Evolutionary conservation across 2,113 vertebrate species (phyloP), one percentile per base, ranked within the genome.

Genomic region (Lethenteron camtschaticum): DNA sequence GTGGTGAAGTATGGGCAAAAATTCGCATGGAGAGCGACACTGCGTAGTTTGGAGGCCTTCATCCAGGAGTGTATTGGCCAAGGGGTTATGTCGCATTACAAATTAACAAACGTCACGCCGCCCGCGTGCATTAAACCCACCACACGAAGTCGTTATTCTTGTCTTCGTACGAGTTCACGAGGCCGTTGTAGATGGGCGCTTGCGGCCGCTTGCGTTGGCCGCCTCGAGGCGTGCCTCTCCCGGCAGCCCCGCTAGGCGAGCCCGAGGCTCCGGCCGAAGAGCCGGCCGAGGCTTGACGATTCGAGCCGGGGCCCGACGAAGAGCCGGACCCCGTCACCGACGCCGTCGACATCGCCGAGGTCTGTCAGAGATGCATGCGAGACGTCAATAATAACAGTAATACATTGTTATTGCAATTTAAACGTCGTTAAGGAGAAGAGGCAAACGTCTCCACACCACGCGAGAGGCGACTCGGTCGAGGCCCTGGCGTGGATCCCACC

Each of bases 131-230:
- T 56, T 56, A 12, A 18, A 81, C 90, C 81, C 75, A 96, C 91
- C 92, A 97, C 3, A 97, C 92, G 74, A 96, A 97, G 69, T 97
- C 92, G 80, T 95, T 97, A 84, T 89, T 97, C 79, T 96, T 96
- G 76, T 97, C 92, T 70, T 96, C 90, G 73, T 95, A 97, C 1
- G 91, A 94, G 74, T 95, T 95, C 70, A 91, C 79, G 68, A 97
- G 88, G 70, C 92, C 92, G 76, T 96, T 95, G 80, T 84, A 90
- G 8, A 96, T 82, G 0, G 90, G 89, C 4, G 85, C 81, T 55
- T 86, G 81, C 73, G 87, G 84, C 75, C 85, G 84, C 82, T 90
- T 96, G 75, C 86, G 84, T 78, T 81, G 83, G 71, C 78, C 20
- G 57, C 81, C 71, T 0, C 10, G 80, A 71, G 73, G 79, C 63